Evolutionary conservation across 2,888 invertebrate genomes (phyloP), one percentile per base, ranked within the genome.

Genomic region (Cyclophora punctaria): DNA sequence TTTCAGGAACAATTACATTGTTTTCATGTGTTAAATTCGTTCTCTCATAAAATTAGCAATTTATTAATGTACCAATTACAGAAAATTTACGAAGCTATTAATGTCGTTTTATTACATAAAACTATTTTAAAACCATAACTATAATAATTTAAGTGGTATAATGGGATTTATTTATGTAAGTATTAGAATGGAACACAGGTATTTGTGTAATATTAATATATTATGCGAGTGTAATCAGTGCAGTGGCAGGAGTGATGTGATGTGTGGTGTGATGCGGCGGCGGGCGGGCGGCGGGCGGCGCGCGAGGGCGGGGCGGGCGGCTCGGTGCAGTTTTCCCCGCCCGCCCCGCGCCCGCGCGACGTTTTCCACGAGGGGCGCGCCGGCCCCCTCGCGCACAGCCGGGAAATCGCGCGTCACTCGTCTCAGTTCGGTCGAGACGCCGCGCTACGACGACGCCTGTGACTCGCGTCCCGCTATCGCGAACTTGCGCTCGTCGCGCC

Each of bases 351-450:
- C 73, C 66, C 65, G 70, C 73, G 71, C 65, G 72, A 80, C 80
- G 80, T 83, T 86, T 86, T 86, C 83, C 86, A 79, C 79, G 80
- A 76, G 83, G 80, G 81, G 80, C 81, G 79, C 80, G 76, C 75
- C 78, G 75, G 78, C 76, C 79, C 81, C 85, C 83, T 76, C 80
- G 71, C 78, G 75, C 70, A 70, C 71, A 76, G 80, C 79, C 80
- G 86, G 86, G 86, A 86, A 87, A 83, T 83, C 78, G 78, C 78
- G 78, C 80, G 75, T 70, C 75, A 69, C 71, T 74, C 80, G 74
- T 67, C 81, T 87, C 87, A 88, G 87, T 88, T 77, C 77, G 82
- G 73, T 78, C 80, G 81, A 71, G 80, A 79, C 85, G 83, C 79
- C 83, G 85, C 78, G 78, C 69, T 72, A 83, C 69, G 69, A 77